phyloP scores from a whole-genome alignment of 1,140 invertebrate species.

The Druon quercuslanigerum region DNA sequence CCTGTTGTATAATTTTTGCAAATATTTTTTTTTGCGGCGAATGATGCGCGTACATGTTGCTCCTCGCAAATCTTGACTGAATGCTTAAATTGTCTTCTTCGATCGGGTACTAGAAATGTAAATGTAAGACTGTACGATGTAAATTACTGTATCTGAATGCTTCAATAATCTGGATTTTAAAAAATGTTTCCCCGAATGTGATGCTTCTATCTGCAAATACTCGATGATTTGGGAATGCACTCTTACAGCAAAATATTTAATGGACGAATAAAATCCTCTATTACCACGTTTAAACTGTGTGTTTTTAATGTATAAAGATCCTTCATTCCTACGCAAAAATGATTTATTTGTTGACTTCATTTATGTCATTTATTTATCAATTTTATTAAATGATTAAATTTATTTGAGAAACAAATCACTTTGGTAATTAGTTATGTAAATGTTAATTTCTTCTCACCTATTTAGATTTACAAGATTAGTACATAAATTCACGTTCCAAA shows the following conservation, averaged over 20 bases:
- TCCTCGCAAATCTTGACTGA: constrained; percentile 10
- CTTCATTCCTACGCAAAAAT: background rate
- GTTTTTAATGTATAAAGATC: background rate
- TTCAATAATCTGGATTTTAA: background rate
- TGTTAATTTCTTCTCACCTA: background rate
- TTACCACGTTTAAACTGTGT: constrained; percentile 19
- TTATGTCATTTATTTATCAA: too few species aligned
- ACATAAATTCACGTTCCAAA: background rate
- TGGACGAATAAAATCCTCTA: constrained; percentile 26
- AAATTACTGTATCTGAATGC: constrained; percentile 20
- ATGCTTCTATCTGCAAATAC: constrained; percentile 21
- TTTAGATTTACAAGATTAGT: background rate
- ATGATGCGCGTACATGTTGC: background rate
- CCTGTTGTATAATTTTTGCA: constrained; percentile 3
- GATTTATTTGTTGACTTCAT: too few species aligned
- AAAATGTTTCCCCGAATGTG: constrained; percentile 14
- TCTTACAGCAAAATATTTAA: constrained; percentile 24
- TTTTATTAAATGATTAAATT: background rate
- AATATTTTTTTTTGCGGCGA: background rate
- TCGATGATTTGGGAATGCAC: constrained; percentile 23
- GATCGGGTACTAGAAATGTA: constrained; percentile 3
- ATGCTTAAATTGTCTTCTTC: constrained; percentile 4
- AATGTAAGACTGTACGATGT: constrained; percentile 15
- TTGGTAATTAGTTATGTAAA: background rate
- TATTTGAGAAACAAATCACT: background rate